phyloP scores from a whole-genome alignment of 2,888 invertebrate species.

The Pimpla rufipes region DNA sequence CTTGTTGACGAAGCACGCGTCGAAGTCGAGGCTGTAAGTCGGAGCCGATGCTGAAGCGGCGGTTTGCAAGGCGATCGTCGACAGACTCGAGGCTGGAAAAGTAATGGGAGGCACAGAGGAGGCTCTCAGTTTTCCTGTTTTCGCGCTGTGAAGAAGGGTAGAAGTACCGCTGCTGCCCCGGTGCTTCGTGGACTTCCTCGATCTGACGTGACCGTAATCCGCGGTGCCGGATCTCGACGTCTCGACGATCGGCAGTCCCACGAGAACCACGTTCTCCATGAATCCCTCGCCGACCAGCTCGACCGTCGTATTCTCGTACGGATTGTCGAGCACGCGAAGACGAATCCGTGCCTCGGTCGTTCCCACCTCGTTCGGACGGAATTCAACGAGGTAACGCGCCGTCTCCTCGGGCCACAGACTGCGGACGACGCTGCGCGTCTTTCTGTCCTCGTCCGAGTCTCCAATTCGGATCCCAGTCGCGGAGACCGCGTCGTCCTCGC shows the following conservation, averaged over 20 bases:
- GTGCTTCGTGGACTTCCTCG: slow-evolving; percentile 54
- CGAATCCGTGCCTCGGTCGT: slow-evolving; percentile 80
- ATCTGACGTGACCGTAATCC: slow-evolving; percentile 11
- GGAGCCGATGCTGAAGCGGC: slow-evolving; percentile 40
- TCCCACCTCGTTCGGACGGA: slow-evolving; percentile 79
- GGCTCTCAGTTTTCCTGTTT: too few species aligned
- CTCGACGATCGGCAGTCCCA: slow-evolving; percentile 78
- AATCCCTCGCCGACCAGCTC: slow-evolving; percentile 86
- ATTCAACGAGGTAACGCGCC: slow-evolving; percentile 80
- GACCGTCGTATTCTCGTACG: slow-evolving; percentile 87
- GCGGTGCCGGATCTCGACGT: background rate
- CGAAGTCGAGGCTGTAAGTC: slow-evolving; percentile 83
- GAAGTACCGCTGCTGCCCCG: too few species aligned
- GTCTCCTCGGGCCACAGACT: slow-evolving; percentile 77
- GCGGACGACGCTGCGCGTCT: slow-evolving; percentile 33
- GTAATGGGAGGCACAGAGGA: background rate
- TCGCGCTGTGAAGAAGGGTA: too few species aligned
- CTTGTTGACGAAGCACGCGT: slow-evolving; percentile 81
- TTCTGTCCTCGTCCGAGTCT: slow-evolving; percentile 25
- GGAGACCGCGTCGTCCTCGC: slow-evolving; percentile 2
- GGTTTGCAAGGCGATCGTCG: slow-evolving; percentile 24
- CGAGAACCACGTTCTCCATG: slow-evolving; percentile 85
- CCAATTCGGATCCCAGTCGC: too few species aligned
- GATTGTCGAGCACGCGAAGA: slow-evolving; percentile 86
- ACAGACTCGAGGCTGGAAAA: slow-evolving; percentile 37